Conservation (phyloP, 92 coral and sea anemone species). For the Micromussa lordhowensis region DNA sequence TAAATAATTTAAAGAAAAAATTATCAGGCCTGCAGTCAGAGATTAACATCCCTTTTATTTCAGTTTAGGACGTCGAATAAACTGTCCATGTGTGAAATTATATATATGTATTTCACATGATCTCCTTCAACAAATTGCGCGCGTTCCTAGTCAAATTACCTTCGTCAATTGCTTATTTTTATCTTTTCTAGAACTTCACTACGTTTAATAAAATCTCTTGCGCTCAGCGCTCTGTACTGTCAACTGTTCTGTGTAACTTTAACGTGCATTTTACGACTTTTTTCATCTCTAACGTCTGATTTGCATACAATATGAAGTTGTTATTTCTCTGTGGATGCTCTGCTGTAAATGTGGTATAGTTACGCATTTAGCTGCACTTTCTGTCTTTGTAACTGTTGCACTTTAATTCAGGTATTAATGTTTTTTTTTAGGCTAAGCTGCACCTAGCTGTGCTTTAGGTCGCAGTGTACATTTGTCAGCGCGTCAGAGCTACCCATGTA, state of each 20-base stretch:
- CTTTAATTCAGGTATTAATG: background rate
- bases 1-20: background rate
- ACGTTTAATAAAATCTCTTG: background rate
- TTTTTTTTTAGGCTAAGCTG: background rate
- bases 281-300: background rate
- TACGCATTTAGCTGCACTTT: background rate
- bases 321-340: background rate
- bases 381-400: background rate
- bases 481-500: background rate
- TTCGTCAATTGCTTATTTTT: background rate
- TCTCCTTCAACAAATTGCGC: background rate
- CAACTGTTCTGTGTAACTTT: background rate
- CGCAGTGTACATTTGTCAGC: background rate
- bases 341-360: background rate
- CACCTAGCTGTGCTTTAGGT: background rate
- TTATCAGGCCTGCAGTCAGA: background rate
- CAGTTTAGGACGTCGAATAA: background rate
- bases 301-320: background rate
- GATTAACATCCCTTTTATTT: background rate
- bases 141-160: background rate
- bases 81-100: background rate
- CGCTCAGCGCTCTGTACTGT: background rate
- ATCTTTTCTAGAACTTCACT: background rate
- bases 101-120: background rate
- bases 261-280: background rate